A percentile compares a stretch with the other conserved stretches of the same genome.
These are phyloP conservation scores for Pogonocichla stellata DNA, from an alignment of 2,113 vertebrate genomes.

Conservation along the genomic window DNA sequence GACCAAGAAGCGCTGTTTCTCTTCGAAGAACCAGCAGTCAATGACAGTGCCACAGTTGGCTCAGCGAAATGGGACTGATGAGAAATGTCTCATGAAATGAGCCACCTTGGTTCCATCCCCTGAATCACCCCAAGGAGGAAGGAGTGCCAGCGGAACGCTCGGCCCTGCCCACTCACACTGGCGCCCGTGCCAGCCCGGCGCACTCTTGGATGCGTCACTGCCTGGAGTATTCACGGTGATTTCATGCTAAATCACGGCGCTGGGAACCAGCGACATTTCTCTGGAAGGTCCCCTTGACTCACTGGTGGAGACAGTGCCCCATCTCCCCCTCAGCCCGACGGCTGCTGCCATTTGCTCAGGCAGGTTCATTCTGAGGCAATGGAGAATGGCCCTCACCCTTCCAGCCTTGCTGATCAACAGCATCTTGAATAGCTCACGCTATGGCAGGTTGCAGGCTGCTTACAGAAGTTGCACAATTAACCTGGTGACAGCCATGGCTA, in stretches of 20 bases:
- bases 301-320: rapidly evolving
- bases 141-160: background rate
- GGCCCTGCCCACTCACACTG: background rate
- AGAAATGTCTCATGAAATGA: background rate
- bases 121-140: background rate
- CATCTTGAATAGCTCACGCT: background rate
- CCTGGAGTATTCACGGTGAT: background rate
- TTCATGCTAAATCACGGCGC: background rate
- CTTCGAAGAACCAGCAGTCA: background rate
- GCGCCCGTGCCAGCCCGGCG: rapidly evolving
- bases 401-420: background rate
- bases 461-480: background rate
- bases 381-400: background rate
- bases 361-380: rapidly evolving
- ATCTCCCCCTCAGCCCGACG: rapidly evolving
- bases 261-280: background rate
- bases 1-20: background rate
- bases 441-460: background rate
- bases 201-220: background rate
- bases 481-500: background rate
- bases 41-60: background rate
- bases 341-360: background rate
- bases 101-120: background rate
- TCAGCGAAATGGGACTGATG: background rate
- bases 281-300: background rate